Evolutionary conservation across 2,888 invertebrate species (phyloP).

Genomic region (Eupithecia tripunctaria): DNA sequence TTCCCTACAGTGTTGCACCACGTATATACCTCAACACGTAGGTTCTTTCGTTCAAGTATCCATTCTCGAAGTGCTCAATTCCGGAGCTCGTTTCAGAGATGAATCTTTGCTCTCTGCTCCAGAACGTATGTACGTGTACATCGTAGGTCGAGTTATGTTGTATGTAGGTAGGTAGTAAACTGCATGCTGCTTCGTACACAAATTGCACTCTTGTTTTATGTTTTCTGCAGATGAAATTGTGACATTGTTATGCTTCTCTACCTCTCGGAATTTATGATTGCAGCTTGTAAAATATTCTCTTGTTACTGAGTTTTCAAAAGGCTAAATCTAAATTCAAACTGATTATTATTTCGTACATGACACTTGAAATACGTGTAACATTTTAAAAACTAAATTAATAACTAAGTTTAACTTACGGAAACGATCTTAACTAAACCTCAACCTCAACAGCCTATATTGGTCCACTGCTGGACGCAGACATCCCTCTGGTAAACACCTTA

Average conservation of each 20-base stretch:
- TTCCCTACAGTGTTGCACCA: background rate
- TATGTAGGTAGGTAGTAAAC: conserved; percentile 7
- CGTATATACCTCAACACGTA: too few relatives aligned
- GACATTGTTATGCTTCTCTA: background rate
- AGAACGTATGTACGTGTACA: background rate
- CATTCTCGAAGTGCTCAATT: conserved; percentile 24
- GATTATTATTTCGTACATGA: too few relatives aligned
- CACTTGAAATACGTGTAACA: too few relatives aligned
- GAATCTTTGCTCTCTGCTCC: conserved; percentile 13
- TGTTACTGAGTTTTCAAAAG: background rate
- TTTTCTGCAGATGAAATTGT: conserved; percentile 5
- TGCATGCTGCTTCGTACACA: conserved; percentile 12
- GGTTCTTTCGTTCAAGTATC: conserved; percentile 17
- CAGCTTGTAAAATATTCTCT: background rate
- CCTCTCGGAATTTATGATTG: background rate
- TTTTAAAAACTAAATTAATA: too few relatives aligned
- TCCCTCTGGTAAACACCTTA: too few relatives aligned
- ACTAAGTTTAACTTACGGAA: too few relatives aligned
- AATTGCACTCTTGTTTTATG: conserved; percentile 9
- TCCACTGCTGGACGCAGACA: too few relatives aligned
- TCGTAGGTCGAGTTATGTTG: background rate
- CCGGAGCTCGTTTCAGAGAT: conserved; percentile 28
- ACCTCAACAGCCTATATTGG: too few relatives aligned
- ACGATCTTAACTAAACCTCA: too few relatives aligned
- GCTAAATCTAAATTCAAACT: background rate